Evolutionary conservation across 2,113 vertebrate genomes (phyloP), one percentile per base, ranked within the genome.

Genomic region (Calidris pygmaea): DNA sequence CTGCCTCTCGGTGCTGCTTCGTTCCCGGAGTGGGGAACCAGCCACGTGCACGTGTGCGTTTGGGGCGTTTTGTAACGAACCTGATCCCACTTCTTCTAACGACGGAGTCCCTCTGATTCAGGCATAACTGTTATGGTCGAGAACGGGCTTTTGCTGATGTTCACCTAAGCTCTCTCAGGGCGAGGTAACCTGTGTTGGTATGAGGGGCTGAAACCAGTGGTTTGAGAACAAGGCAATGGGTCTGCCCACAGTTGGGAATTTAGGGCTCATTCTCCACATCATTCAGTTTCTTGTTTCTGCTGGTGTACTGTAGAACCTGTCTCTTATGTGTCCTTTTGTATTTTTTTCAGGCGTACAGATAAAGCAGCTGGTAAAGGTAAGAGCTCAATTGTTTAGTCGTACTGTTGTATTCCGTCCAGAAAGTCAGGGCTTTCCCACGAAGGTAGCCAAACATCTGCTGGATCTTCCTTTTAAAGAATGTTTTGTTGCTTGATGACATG

Each of bases 361-460:
- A 98, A 98, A 97, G 87, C 96, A 39, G n/a, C 97, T 66, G 96
- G 96, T 72, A 98, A 97, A 98, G 98, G 98, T 98, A 98, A 98
- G 98, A 90, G 18, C 66, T 84, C 43, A 70, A n/a, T 82, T 87
- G 37, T 29, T 50, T 3, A 4, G 41, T 76, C 10, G 6, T 60
- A 4, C 32, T 76, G 16, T 45, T 75, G 4, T 78, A 5, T 71
- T 47, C 24, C 4, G 5, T 43, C 12, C 9, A 11, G 62, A 65
- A 86, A 93, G 80, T 39, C 20, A 32, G 62, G 45, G 53, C 52
- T 53, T 76, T 63, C 17, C 48, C n/a, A 7, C 0, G 1, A 12
- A 63, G 12, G 71, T 43, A 34, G 35, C 66, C 43, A 37, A 10
- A 3, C 35, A 9, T 34, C 29, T 53, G 21, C 30, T 68, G 45